Base-by-base conservation (phyloP, 2,888 invertebrate genomes). In the Rhingia campestris region DNA sequence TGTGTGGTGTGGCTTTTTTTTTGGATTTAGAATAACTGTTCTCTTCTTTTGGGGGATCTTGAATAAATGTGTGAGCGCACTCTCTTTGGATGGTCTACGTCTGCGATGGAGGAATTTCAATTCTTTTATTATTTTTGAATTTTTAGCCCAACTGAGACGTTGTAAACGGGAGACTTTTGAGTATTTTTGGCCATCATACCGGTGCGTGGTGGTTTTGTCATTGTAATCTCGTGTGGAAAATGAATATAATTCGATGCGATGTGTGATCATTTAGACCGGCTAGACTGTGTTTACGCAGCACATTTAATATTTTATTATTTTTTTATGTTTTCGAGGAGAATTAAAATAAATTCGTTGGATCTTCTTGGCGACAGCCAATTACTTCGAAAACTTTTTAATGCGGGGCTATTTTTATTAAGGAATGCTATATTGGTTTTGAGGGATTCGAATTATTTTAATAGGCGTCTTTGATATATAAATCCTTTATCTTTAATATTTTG, bases 281-380 rank as follows among this genome's bases (percentile, higher is more conserved):
- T 64, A 74, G 73, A 74, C 74, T 9, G n/a, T 9, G n/a, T 66
- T 74, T 74, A 49, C 74, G 66, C 33, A 74, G 58, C n/a, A 33
- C 22, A 12, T n/a, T n/a, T n/a, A 74, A 35, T 41, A 2, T 22
- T 22, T 22, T 22, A 22, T 22, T 22, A 22, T 22, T 22, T 22
- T 22, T 22, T 1, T 22, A 22, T 22, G 22, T 2, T 22, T 22
- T 2, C 22, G 22, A 2, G 22, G 2, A 22, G 22, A 22, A 22
- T 22, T 22, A 22, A 22, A 22, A 22, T 22, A 22, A 22, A 22
- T 22, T 2, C 22, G 22, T 22, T 22, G 22, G 22, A 22, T 22
- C 1, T 22, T 2, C 22, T 22, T 22, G 22, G 22, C 22, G 22
- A 22, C 22, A 22, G 22, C 22, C 22, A 22, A 22, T 22, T 22